Evolutionary conservation across 2,888 invertebrate genomes (phyloP).

Genomic region (Trimorus sp.): DNA sequence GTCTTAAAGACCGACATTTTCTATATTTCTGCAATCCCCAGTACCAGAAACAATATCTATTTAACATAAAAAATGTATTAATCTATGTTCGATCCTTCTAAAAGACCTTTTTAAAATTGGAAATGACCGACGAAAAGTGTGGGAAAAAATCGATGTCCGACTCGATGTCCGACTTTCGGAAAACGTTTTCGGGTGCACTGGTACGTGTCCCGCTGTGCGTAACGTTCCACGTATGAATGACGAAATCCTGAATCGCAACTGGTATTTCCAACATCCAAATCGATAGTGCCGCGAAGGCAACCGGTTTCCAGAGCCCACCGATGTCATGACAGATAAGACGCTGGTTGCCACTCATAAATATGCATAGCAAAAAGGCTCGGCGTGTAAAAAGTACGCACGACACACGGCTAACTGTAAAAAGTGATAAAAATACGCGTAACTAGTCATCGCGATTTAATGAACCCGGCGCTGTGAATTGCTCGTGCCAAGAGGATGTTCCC

Average conservation of each 20-base stretch:
- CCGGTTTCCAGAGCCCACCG: constrained; percentile 59
- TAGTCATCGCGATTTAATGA: constrained; percentile 42
- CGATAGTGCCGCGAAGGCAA: constrained; percentile 57
- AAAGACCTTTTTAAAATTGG: too few relatives aligned
- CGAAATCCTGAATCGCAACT: constrained; percentile 60
- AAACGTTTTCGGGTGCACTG: constrained; percentile 6
- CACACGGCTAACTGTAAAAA: constrained; percentile 54
- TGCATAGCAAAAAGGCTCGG: constrained; percentile 36
- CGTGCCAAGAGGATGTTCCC: neutral
- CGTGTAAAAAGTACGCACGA: constrained; percentile 30
- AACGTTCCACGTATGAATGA: constrained; percentile 51
- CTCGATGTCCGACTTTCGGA: too few relatives aligned
- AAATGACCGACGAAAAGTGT: too few relatives aligned
- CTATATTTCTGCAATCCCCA: too few relatives aligned
- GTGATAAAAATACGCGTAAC: constrained; percentile 43
- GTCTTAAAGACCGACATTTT: too few relatives aligned
- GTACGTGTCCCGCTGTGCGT: constrained; percentile 24
- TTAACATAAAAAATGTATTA: too few relatives aligned
- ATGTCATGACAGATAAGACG: constrained; percentile 59
- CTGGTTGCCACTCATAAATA: constrained; percentile 59
- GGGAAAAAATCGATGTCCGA: too few relatives aligned
- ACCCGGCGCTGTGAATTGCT: constrained; percentile 1
- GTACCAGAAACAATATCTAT: too few relatives aligned
- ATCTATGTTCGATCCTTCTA: too few relatives aligned
- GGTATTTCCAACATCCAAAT: constrained; percentile 50